A percentile compares a stretch with the other conserved stretches of the same genome.
Evolutionary conservation across 2,888 invertebrate species (phyloP).

Genomic region (Rotaria sp.): DNA sequence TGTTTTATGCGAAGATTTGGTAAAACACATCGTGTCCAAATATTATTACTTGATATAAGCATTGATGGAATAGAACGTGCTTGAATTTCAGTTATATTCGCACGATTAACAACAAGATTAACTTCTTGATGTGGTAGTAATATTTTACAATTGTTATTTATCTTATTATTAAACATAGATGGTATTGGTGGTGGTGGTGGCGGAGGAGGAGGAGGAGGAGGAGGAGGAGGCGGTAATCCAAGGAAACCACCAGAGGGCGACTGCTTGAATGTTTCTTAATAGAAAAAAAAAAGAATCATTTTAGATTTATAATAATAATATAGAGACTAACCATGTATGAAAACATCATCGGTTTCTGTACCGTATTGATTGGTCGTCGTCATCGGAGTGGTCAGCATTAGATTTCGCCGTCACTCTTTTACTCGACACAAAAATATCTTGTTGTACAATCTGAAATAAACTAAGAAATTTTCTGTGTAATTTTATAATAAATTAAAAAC

Average conservation of each 20-base stretch:
- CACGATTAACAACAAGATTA: not conserved
- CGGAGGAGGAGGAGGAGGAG: not conserved
- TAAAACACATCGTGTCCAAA: not conserved
- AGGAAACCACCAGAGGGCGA: constrained; percentile 9
- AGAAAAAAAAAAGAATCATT: too few relatives aligned
- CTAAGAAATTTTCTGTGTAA: not conserved
- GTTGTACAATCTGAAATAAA: not conserved
- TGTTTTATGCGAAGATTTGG: not conserved
- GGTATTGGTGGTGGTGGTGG: not conserved
- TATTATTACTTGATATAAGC: not conserved
- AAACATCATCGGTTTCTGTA: not conserved
- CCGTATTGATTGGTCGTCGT: not conserved
- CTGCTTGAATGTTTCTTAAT: not conserved
- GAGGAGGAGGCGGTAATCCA: constrained; percentile 26
- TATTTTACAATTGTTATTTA: not conserved
- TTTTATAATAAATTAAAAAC: too few relatives aligned
- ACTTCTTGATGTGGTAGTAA: not conserved
- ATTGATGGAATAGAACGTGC: not conserved
- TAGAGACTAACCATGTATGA: not conserved
- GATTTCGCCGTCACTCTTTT: not conserved
- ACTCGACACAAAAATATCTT: not conserved
- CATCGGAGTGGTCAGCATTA: not conserved
- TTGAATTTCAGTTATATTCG: not conserved
- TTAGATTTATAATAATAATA: not conserved
- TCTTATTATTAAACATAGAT: not conserved